Evolutionary conservation across 2,113 vertebrate genomes (phyloP).

Genomic region (Dicaeum eximium): DNA sequence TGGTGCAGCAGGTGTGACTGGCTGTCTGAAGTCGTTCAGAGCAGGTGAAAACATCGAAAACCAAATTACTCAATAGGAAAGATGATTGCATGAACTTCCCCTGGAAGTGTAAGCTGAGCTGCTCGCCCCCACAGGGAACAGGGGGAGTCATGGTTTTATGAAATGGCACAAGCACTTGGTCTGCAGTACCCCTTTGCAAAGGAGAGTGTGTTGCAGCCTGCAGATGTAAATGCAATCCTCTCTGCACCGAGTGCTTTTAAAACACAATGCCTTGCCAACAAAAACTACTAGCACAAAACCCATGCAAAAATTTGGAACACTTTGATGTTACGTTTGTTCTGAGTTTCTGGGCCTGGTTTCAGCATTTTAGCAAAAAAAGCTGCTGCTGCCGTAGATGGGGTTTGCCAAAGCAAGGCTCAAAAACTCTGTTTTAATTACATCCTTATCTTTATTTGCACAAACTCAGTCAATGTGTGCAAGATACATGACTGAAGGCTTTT

Average conservation of each 20-base stretch:
- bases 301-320: not conserved
- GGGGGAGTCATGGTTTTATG: rapidly evolving
- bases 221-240: not conserved
- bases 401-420: not conserved
- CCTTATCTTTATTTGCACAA: not conserved
- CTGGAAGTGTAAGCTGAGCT: not conserved
- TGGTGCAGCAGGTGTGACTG: not conserved
- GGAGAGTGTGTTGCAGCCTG: not conserved
- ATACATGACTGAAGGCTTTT: not conserved
- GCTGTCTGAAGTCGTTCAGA: not conserved
- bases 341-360: not conserved
- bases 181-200: not conserved
- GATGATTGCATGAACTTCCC: not conserved
- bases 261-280: not conserved
- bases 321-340: not conserved
- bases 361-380: not conserved
- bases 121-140: not conserved
- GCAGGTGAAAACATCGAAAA: not conserved
- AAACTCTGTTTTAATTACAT: not conserved
- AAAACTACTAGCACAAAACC: not conserved
- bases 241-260: not conserved
- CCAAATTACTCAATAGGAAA: not conserved
- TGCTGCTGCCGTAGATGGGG: rapidly evolving
- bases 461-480: not conserved
- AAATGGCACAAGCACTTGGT: not conserved